These are phyloP conservation scores for Nymphalis c-album DNA, from an alignment of 2,888 invertebrate genomes.

Conservation along the genomic window DNA sequence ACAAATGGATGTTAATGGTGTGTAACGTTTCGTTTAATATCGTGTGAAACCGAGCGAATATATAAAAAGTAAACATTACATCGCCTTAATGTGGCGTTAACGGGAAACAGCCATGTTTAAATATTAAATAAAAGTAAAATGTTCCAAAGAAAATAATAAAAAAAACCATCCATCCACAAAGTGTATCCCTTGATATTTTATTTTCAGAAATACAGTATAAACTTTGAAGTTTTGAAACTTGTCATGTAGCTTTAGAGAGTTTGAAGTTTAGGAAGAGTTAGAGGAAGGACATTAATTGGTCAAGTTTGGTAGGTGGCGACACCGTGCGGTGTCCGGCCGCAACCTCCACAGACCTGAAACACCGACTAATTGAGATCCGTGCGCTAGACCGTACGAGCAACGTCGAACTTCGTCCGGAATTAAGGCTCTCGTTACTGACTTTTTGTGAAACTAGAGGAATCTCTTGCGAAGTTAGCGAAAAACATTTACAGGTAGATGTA, in stretches of 20 bases:
- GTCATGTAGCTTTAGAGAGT: constrained; percentile 15
- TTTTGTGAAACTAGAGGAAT: constrained; percentile 41
- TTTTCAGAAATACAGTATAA: background rate
- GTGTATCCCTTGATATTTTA: background rate
- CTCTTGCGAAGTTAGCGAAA: constrained; percentile 56
- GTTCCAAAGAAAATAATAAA: constrained; percentile 17
- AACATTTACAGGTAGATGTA: constrained; percentile 58
- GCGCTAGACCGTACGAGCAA: constrained; percentile 44
- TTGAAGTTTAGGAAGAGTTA: constrained; percentile 22
- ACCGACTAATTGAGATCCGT: constrained; percentile 60
- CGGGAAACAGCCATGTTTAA: constrained; percentile 7
- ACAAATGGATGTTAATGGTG: constrained; percentile 33
- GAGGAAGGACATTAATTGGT: constrained; percentile 49
- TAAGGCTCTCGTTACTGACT: constrained; percentile 74
- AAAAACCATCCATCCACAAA: background rate
- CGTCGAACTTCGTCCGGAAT: constrained; percentile 63
- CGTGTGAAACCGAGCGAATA: constrained; percentile 30
- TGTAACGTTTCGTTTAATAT: constrained; percentile 32
- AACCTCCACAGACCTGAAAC: constrained; percentile 45
- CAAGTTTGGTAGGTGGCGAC: constrained; percentile 55
- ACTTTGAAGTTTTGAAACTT: constrained; percentile 17
- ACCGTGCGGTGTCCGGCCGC: constrained; percentile 38
- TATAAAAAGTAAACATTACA: constrained; percentile 30
- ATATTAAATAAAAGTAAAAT: constrained; percentile 17
- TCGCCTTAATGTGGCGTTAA: constrained; percentile 27